Evolutionary conservation across 2,797 vertebrate genomes (phyloP), one percentile per base, ranked within the genome.

Genomic region (Botia almorhae): DNA sequence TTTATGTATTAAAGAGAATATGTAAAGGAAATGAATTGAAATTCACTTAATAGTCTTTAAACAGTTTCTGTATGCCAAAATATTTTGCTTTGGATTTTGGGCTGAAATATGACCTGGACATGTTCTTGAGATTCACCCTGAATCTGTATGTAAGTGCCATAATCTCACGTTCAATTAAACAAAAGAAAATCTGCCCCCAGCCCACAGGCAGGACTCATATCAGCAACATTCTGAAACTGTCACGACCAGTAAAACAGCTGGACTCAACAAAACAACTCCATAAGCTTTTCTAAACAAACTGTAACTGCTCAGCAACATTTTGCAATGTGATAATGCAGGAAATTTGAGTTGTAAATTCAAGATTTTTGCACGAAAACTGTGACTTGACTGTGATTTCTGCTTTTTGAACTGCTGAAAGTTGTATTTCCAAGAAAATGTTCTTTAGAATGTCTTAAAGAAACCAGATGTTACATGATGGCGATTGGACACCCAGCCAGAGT

Each of bases 91-190:
- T 46, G 12, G 0, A 12, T n/a, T 74, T 29, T 46, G 5, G 63
- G 16, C 2, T 60, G 23, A 4, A 61, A 29, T 60, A 48, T 53
- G 48, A 67, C 21, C 10, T 56, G 10, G 64, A n/a, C 23, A 26
- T 43, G 21, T 69, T 69, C 58, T 55, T 33, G 39, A 69, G 50
- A 73, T 56, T 75, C 64, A 56, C 43, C 50, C 43, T 43, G 11
- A 46, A 43, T 74, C 48, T 51, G 23, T 68, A 81, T 43, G 76
- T 64, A 82, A 81, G 86, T 86, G 87, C 85, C 86, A 85, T 81
- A 83, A 39, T 83, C 43, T 78, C 51, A 51, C 72, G 39, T 55
- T 63, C 39, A 48, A 71, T 67, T 48, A 51, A 46, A 29, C 11
- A n/a, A 11, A n/a, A 36, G 26, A 74, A 53, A 21, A 19, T 78